phyloP scores from a whole-genome alignment of 1,140 invertebrate species.

The Heliconius hermathena region DNA sequence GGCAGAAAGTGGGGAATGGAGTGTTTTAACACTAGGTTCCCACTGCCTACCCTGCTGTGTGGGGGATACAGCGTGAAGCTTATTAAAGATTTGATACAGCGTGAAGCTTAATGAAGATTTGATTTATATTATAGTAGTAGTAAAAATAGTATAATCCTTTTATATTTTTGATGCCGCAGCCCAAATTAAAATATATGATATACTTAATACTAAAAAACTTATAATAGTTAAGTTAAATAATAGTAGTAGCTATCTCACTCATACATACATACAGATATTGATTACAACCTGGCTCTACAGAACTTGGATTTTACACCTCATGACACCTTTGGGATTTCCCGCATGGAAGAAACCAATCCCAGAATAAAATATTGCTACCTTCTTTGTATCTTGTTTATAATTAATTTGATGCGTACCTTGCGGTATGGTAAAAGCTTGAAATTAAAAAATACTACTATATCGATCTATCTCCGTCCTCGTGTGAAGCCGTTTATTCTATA shows the following conservation, averaged over 20 bases:
- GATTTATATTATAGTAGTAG: no score
- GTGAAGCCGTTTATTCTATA: background rate
- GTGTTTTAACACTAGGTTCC: no score
- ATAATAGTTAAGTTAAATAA: no score
- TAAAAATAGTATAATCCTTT: no score
- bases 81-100: no score
- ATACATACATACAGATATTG: background rate
- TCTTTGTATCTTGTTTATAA: conserved; percentile 6
- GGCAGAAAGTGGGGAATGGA: no score
- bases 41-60: no score
- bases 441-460: background rate
- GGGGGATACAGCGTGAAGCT: no score
- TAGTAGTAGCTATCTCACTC: background rate
- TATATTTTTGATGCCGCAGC: no score
- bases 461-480: background rate
- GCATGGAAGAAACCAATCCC: background rate
- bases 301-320: conserved; percentile 12
- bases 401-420: conserved; percentile 11
- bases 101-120: no score
- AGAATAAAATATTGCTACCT: conserved; percentile 5
- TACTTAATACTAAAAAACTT: no score
- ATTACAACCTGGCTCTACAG: background rate
- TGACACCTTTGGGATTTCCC: conserved; percentile 7
- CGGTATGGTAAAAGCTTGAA: background rate
- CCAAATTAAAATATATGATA: no score